A percentile compares a stretch with the other conserved stretches of the same genome.
Conservation (phyloP, 2,888 invertebrate genomes). For the Apamea anceps region DNA sequence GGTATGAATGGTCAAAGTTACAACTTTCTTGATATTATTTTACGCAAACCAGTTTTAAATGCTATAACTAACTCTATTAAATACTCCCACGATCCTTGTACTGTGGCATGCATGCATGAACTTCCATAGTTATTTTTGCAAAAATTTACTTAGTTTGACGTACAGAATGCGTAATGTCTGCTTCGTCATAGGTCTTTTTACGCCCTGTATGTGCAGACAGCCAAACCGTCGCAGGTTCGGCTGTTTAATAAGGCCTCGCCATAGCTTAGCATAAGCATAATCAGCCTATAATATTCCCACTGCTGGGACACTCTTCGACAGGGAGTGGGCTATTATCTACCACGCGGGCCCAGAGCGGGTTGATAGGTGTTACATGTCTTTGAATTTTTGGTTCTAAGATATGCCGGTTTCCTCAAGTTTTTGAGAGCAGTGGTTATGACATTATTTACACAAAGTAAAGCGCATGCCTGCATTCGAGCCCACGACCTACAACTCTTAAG, state of each 20-base stretch:
- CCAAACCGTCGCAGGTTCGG: too few relatives aligned
- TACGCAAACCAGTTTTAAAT: neutral
- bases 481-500: too few relatives aligned
- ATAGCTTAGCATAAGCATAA: neutral
- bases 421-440: neutral
- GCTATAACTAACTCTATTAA: neutral
- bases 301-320: too few relatives aligned
- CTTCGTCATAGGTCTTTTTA: neutral
- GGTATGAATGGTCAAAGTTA: too few relatives aligned
- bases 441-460: neutral
- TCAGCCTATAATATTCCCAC: too few relatives aligned
- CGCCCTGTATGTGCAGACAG: neutral
- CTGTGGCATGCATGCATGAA: neutral
- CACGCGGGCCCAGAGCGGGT: too few relatives aligned
- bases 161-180: neutral
- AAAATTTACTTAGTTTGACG: neutral
- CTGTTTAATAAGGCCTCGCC: neutral
- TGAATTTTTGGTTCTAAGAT: too few relatives aligned
- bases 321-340: neutral
- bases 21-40: neutral
- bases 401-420: neutral
- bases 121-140: neutral
- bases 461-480: neutral
- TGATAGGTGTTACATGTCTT: too few relatives aligned
- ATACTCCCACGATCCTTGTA: neutral